Evolutionary conservation across 2,888 invertebrate genomes (phyloP).

Genomic region (Leucophenga montana): DNA sequence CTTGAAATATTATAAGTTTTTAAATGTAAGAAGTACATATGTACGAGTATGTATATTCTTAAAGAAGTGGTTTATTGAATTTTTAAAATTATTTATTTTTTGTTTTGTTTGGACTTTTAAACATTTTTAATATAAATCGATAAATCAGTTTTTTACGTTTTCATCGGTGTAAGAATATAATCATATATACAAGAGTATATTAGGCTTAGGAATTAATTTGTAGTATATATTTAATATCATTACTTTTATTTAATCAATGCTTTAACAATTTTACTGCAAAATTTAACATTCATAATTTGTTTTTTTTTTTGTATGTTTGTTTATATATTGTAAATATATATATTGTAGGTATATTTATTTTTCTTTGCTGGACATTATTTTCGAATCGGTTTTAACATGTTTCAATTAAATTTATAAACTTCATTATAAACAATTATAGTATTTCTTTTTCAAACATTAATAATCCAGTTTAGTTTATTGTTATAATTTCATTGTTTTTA

Average conservation of each 20-base stretch:
- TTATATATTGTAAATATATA: constrained; percentile 38
- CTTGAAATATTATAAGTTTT: no score
- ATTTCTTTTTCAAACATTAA: constrained; percentile 20
- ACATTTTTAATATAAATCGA: constrained; percentile 18
- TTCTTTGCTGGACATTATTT: constrained; percentile 43
- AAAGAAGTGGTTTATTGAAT: constrained; percentile 39
- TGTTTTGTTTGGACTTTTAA: background rate
- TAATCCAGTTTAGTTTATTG: constrained; percentile 53
- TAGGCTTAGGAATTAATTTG: constrained; percentile 17
- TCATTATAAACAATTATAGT: constrained; percentile 28
- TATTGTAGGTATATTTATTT: constrained; percentile 43
- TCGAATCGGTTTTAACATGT: constrained; percentile 34
- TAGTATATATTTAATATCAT: background rate
- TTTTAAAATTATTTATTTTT: background rate
- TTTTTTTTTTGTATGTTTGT: constrained; percentile 14
- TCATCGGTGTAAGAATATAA: background rate
- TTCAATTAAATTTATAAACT: constrained; percentile 43
- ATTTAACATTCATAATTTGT: constrained; percentile 26
- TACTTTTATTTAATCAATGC: background rate
- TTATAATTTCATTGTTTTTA: constrained; percentile 66
- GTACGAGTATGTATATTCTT: constrained; percentile 41
- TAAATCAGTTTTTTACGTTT: constrained; percentile 9
- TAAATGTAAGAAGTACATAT: no score
- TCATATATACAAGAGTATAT: background rate
- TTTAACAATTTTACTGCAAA: constrained; percentile 26